phyloP scores from a whole-genome alignment of 2,888 invertebrate genomes.

The Hypomecis atomaria region DNA sequence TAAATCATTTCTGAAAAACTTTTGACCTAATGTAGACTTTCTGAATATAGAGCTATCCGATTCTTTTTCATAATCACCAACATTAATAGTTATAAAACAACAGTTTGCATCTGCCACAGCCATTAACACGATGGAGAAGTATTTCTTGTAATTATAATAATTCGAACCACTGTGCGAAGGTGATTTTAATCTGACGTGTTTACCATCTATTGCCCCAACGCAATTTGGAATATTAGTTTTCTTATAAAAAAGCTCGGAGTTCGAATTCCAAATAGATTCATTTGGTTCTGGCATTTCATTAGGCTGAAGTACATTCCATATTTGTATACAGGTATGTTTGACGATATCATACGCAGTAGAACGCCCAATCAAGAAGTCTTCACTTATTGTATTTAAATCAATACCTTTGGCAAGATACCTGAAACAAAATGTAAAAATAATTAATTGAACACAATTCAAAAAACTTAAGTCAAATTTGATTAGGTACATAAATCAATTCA shows the following conservation, averaged over 20 bases:
- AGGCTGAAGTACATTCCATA: slow-evolving; percentile 14
- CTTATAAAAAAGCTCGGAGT: slow-evolving; percentile 23
- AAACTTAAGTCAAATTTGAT: slow-evolving; percentile 14
- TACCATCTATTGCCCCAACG: slow-evolving; percentile 37
- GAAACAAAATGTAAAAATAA: slow-evolving; percentile 22
- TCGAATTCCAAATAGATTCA: slow-evolving; percentile 13
- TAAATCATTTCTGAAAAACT: slow-evolving; percentile 8
- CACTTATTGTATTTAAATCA: slow-evolving; percentile 30
- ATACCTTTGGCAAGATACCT: slow-evolving; percentile 26
- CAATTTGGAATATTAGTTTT: slow-evolving; percentile 37
- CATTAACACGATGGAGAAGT: slow-evolving; percentile 25
- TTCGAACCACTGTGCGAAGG: slow-evolving; percentile 28
- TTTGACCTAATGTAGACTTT: neutral
- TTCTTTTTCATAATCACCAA: slow-evolving; percentile 30
- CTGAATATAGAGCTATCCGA: slow-evolving; percentile 22
- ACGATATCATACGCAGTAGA: slow-evolving; percentile 25
- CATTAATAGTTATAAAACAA: slow-evolving; percentile 24
- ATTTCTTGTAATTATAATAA: slow-evolving; percentile 31
- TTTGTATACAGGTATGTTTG: slow-evolving; percentile 12
- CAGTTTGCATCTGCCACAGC: slow-evolving; percentile 28
- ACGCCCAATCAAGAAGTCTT: slow-evolving; percentile 25
- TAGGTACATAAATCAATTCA: slow-evolving; percentile 21
- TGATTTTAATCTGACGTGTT: slow-evolving; percentile 39
- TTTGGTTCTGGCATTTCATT: slow-evolving; percentile 25
- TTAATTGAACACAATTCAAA: slow-evolving; percentile 23